Evolutionary conservation across 2,888 invertebrate species (phyloP).

Genomic region (Dicranocentrus wangi): DNA sequence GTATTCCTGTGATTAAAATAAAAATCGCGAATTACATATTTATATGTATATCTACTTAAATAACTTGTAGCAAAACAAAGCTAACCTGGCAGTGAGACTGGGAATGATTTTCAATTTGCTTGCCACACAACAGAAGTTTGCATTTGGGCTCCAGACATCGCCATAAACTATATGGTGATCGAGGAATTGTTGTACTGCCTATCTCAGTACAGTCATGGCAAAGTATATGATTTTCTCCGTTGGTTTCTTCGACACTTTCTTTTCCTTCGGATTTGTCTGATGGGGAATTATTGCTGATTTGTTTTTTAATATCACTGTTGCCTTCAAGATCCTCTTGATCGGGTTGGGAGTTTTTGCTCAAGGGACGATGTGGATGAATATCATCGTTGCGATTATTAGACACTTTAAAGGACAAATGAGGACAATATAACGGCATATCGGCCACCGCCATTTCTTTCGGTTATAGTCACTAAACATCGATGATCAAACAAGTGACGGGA

Average conservation of each 20-base stretch:
- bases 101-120: constrained; percentile 70
- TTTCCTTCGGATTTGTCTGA: constrained; percentile 16
- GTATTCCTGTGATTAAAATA: constrained; percentile 77
- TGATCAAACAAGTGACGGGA: too few relatives aligned
- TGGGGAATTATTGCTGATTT: not conserved
- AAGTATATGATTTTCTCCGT: constrained; percentile 26
- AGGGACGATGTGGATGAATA: constrained; percentile 8
- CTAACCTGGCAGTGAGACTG: constrained; percentile 68
- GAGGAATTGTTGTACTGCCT: constrained; percentile 25
- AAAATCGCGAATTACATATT: not conserved
- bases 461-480: constrained; percentile 10
- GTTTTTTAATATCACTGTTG: constrained; percentile 15
- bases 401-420: constrained; percentile 54
- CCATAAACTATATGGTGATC: constrained; percentile 66
- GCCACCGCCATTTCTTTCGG: constrained; percentile 37
- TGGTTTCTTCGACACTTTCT: constrained; percentile 4
- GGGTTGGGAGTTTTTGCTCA: constrained; percentile 19
- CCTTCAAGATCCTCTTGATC: constrained; percentile 37
- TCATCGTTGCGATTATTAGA: constrained; percentile 39
- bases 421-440: constrained; percentile 39
- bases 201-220: constrained; percentile 46
- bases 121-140: constrained; percentile 68
- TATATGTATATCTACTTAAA: not conserved
- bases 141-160: constrained; percentile 70
- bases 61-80: too few relatives aligned